Conservation (phyloP, 2,797 vertebrate species). For the Helicolenus hilgendorfi region DNA sequence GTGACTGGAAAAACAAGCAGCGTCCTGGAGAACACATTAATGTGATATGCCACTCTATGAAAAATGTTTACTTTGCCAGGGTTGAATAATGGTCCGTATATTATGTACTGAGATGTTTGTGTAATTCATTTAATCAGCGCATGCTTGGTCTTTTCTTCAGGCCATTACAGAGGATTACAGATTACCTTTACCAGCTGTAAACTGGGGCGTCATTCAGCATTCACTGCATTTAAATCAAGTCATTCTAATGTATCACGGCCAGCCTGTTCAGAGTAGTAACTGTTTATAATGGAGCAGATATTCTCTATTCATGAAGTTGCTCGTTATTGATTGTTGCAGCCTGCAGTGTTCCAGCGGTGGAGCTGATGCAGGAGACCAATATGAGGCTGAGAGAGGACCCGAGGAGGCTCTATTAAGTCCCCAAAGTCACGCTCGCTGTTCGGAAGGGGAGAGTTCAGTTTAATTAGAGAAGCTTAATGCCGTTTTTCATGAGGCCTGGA, state of each 20-base stretch:
- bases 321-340: slow-evolving; percentile 72
- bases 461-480: slow-evolving; percentile 87
- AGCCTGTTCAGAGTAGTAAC: slow-evolving; percentile 56
- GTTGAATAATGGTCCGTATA: slow-evolving; percentile 74
- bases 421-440: slow-evolving; percentile 65
- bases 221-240: slow-evolving; percentile 81
- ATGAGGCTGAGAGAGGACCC: slow-evolving; percentile 25
- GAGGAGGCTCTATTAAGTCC: slow-evolving; percentile 60
- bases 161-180: slow-evolving; percentile 74
- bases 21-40: slow-evolving; percentile 41
- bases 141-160: slow-evolving; percentile 53
- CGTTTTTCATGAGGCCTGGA: slow-evolving; percentile 77
- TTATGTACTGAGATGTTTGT: slow-evolving; percentile 63
- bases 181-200: slow-evolving; percentile 75
- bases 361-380: slow-evolving; percentile 42
- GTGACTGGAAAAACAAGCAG: slow-evolving; percentile 59
- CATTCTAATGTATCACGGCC: slow-evolving; percentile 40
- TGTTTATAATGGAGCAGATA: slow-evolving; percentile 60
- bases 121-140: slow-evolving; percentile 82
- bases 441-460: slow-evolving; percentile 72
- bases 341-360: slow-evolving; percentile 40
- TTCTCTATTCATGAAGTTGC: slow-evolving; percentile 68
- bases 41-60: slow-evolving; percentile 59
- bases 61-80: slow-evolving; percentile 69
- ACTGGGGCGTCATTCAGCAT: slow-evolving; percentile 68